Evolutionary conservation across 2,797 vertebrate species (phyloP).

Genomic region (Varecia variegata): DNA sequence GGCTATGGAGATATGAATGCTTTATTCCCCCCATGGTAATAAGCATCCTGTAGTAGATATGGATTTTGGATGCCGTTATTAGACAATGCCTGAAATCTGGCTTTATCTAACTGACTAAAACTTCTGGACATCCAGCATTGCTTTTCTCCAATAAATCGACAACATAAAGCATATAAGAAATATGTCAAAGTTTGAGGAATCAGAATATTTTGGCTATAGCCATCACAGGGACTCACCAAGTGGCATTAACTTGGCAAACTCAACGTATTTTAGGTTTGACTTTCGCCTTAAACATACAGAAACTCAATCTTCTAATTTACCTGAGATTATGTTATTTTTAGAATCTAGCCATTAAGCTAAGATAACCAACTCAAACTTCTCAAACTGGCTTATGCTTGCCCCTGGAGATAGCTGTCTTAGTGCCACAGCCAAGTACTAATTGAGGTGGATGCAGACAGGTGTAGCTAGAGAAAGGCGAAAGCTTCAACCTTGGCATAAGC

Average conservation of each 20-base stretch:
- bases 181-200: neutral
- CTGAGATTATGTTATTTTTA: neutral
- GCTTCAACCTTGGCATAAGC: neutral
- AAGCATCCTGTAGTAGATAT: neutral
- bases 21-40: neutral
- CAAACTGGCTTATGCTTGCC: neutral
- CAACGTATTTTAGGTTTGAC: neutral
- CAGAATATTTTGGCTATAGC: neutral
- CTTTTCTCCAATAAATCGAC: neutral
- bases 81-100: neutral
- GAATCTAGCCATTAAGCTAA: neutral
- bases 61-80: neutral
- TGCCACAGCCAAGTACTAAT: neutral
- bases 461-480: too few relatives aligned
- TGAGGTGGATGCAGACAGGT: accelerated
- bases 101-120: neutral
- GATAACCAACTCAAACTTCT: neutral
- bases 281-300: neutral
- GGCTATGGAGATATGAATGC: neutral
- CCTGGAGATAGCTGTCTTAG: neutral
- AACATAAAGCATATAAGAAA: neutral
- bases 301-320: neutral
- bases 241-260: neutral
- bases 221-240: neutral
- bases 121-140: neutral